Evolutionary conservation across 2,888 invertebrate species (phyloP), one percentile per base, ranked within the genome.

Genomic region (Diarsia rubi): DNA sequence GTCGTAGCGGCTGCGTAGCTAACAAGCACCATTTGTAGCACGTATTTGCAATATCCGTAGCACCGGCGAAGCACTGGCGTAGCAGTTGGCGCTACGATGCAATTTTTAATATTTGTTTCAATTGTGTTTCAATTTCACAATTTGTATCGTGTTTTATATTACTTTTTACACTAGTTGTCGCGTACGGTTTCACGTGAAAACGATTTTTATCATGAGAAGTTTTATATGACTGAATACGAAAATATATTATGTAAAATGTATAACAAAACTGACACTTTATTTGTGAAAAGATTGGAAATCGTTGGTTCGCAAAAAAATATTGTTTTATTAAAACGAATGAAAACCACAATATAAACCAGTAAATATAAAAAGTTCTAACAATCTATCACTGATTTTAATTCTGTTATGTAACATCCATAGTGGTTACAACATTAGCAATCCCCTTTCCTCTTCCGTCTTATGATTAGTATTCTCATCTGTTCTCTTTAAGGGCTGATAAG

Each of bases 21-120:
- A 86, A 82, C 86, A 84, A 82, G 82, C 82, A 67, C 69, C 78
- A 79, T 86, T 86, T 79, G 87, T 77, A 86, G 82, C 87, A 87
- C 88, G 87, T 87, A 87, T 84, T 81, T 73, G 86, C 87, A 85
- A 88, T 88, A 88, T 88, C 85, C 85, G 81, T 78, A 80, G 85
- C 83, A 80, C 37, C 4, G 37, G 37, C 85, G 81, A 77, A 79
- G 85, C 83, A 80, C 42, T 9, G 42, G 27, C 37, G 81, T 70
- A 82, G 83, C 87, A 88, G 81, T 78, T 84, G 83, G 79, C 69
- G 75, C 68, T 75, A 60, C 79, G 78, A 82, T 84, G 78, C 76
- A 81, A 78, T 83, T 87, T n/a, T 81, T 84, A 77, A 86, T 81
- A 88, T 82, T 84, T 82, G 82, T 70, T 82, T 77, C 85, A 78